Evolutionary conservation across 2,888 invertebrate genomes (phyloP).

Genomic region (Piscicola geometra): DNA sequence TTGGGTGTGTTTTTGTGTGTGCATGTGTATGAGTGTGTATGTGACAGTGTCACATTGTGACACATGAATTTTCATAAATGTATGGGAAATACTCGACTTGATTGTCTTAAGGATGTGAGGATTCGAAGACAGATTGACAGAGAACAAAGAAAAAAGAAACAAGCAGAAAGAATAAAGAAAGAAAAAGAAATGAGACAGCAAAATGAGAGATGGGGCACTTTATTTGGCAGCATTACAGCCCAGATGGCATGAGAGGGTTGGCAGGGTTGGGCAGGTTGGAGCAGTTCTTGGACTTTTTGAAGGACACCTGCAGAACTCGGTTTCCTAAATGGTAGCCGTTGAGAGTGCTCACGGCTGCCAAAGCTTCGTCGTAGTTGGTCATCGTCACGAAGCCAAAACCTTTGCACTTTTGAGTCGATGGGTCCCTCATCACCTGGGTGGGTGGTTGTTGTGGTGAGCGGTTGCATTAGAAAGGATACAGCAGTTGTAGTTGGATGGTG

Average conservation of each 20-base stretch:
- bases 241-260: not conserved
- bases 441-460: too few relatives aligned
- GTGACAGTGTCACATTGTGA: too few relatives aligned
- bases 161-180: not conserved
- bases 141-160: not conserved
- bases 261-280: not conserved
- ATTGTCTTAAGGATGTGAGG: not conserved
- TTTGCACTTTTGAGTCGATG: slow-evolving; percentile 37
- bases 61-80: too few relatives aligned
- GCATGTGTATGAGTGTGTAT: slow-evolving; percentile 5
- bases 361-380: slow-evolving; percentile 38
- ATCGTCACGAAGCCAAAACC: slow-evolving; percentile 38
- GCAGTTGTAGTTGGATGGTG: too few relatives aligned
- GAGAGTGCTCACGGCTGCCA: slow-evolving; percentile 34
- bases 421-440: slow-evolving; percentile 30
- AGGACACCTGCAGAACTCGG: slow-evolving; percentile 36
- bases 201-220: too few relatives aligned
- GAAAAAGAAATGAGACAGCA: too few relatives aligned
- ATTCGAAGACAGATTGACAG: not conserved
- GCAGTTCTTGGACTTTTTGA: slow-evolving; percentile 35
- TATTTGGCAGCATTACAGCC: not conserved
- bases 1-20: not conserved
- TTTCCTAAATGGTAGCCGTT: slow-evolving; percentile 36
- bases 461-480: too few relatives aligned
- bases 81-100: too few relatives aligned